Base-by-base conservation (phyloP, 1,140 invertebrate species). In the Drosophila fuyamai region DNA sequence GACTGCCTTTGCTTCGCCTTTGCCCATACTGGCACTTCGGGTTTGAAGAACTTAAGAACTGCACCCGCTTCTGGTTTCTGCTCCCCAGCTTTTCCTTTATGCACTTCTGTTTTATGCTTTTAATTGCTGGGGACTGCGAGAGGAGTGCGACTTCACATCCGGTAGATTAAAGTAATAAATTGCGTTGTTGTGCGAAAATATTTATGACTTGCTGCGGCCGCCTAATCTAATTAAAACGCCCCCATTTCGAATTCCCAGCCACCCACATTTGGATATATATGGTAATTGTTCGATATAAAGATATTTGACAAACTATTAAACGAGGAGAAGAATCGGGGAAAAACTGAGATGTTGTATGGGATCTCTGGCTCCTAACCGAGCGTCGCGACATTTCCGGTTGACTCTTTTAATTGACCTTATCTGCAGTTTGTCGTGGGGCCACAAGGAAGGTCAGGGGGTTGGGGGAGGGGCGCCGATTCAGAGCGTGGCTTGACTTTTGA, bases 361-460 rank as follows among this genome's bases (percentile, higher is more conserved):
- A 50, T 38, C 54, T 40, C 23, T 47, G 55, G 48, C 43, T 56
- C 78, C 65, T 62, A 73, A 62, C 38, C 59, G 67, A 85, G 63
- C 86, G 86, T 90, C 86, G 79, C 86, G 79, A 90, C 86, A 90
- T 90, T 90, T 90, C 86, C 86, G 86, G 86, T 90, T 90, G 86
- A 76, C 86, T 90, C 82, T 90, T 90, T 90, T 90, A 90, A 90
- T 90, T 90, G 86, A 90, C 86, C 86, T 90, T 90, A 90, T 90
- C 86, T 90, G 65, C 79, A 90, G 82, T 67, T 71, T 57, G 55
- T 55, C 16, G 54, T 14, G 40, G 50, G 61, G 51, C 51, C 38
- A 62, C 41, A 56, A 29, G 38, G 41, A 66, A 38, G 48, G 50
- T 58, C 63, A 51, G 48, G 41, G 29, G 41, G 29, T 36, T 36